Conservation (phyloP, 2,113 vertebrate species). For the Gambusia affinis region DNA sequence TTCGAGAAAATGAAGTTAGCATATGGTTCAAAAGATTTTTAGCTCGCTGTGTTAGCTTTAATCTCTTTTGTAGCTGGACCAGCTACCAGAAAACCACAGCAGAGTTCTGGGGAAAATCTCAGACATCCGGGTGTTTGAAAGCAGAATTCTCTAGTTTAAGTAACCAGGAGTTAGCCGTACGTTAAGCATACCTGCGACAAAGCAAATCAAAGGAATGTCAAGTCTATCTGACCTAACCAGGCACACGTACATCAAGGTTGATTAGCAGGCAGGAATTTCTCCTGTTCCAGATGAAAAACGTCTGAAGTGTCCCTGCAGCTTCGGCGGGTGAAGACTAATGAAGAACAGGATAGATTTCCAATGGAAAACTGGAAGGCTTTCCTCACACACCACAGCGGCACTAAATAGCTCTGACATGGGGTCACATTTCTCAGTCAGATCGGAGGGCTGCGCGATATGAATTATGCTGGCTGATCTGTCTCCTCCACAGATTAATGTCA, state of each 20-base stretch:
- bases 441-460: constrained; percentile 34
- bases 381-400: constrained; percentile 34
- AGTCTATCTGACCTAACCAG: constrained; percentile 7
- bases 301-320: constrained; percentile 16
- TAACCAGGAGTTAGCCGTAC: background rate
- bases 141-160: background rate
- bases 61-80: background rate
- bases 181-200: background rate
- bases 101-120: background rate
- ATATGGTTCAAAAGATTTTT: background rate
- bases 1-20: background rate
- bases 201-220: background rate
- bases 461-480: constrained; percentile 39
- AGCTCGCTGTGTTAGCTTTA: background rate
- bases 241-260: constrained; percentile 32
- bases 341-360: constrained; percentile 44
- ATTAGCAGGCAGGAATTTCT: constrained; percentile 53
- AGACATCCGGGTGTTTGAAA: background rate
- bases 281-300: constrained; percentile 21
- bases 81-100: background rate
- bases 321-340: constrained; percentile 32
- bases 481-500: constrained; percentile 35
- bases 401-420: constrained; percentile 52
- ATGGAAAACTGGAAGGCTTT: constrained; percentile 63
- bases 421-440: constrained; percentile 63